A percentile compares a stretch with the other conserved stretches of the same genome.
These are phyloP conservation scores for Morbakka virulenta DNA, from an alignment of 30 jellyfish, hydroid and myxozoan genomes.

Conservation along the genomic window DNA sequence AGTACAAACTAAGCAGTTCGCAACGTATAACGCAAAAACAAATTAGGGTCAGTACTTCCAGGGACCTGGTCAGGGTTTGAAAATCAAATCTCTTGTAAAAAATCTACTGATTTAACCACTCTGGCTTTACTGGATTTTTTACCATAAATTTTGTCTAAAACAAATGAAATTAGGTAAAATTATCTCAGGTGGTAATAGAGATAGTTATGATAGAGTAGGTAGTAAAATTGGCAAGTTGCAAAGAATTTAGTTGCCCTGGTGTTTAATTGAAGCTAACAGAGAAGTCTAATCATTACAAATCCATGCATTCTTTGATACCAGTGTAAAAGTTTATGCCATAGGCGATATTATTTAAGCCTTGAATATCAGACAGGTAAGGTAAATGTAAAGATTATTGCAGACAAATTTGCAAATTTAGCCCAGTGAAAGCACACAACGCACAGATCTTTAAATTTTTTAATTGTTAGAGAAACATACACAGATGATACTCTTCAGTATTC, in stretches of 20 bases:
- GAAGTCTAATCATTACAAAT: background rate
- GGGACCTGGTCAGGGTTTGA: too few species aligned
- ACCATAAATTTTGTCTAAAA: conserved; percentile 50
- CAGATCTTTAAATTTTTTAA: conserved; percentile 49
- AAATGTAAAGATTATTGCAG: conserved; percentile 8
- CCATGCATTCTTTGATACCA: conserved; percentile 68
- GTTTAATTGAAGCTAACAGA: background rate
- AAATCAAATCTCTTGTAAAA: too few species aligned
- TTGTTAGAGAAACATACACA: too few species aligned
- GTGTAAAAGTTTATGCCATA: conserved; percentile 35
- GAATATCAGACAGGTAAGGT: conserved; percentile 49
- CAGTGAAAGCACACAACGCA: conserved; percentile 11
- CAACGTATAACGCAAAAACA: too few species aligned
- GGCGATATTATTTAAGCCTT: conserved; percentile 45
- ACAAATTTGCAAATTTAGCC: conserved; percentile 64
- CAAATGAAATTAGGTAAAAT: conserved; percentile 57
- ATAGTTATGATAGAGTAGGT: background rate
- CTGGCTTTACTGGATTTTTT: too few species aligned
- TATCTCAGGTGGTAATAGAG: background rate
- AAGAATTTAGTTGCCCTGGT: background rate
- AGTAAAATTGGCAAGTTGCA: background rate
- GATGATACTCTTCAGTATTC: too few species aligned
- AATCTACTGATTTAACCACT: too few species aligned
- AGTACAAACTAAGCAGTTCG: too few species aligned
- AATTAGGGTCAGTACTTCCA: too few species aligned